Conservation (phyloP, 1,140 invertebrate genomes). For the Penaeus indicus region DNA sequence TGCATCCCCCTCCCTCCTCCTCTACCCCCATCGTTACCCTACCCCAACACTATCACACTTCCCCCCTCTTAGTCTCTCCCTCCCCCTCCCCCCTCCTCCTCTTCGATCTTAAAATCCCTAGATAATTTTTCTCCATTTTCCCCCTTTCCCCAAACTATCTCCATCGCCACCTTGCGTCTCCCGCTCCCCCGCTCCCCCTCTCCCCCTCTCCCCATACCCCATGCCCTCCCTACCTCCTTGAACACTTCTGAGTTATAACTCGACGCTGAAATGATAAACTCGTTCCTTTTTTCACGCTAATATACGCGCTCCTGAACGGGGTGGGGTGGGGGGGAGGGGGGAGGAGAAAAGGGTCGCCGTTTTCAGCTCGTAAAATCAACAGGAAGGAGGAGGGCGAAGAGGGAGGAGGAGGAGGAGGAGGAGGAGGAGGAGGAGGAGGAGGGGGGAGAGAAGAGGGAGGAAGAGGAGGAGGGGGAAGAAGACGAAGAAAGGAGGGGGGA, state of each 20-base stretch:
- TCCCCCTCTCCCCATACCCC: conserved; percentile 22
- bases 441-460: neutral
- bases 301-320: conserved; percentile 9
- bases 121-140: no score
- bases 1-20: no score
- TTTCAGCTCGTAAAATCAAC: conserved; percentile 57
- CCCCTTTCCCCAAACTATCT: no score
- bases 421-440: neutral
- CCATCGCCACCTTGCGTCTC: no score
- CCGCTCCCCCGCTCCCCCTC: neutral
- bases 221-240: conserved; percentile 18
- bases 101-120: no score
- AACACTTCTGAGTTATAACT: neutral
- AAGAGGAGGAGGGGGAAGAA: neutral
- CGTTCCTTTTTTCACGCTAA: conserved; percentile 22
- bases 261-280: conserved; percentile 30
- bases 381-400: neutral
- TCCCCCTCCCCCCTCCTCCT: no score
- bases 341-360: conserved; percentile 10
- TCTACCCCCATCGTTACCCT: no score
- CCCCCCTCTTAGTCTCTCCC: no score
- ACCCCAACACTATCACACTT: no score
- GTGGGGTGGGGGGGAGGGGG: no score
- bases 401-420: neutral
- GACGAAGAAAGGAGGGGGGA: neutral